Conservation (phyloP, 2,888 invertebrate species). For the Drosophila testacea region DNA sequence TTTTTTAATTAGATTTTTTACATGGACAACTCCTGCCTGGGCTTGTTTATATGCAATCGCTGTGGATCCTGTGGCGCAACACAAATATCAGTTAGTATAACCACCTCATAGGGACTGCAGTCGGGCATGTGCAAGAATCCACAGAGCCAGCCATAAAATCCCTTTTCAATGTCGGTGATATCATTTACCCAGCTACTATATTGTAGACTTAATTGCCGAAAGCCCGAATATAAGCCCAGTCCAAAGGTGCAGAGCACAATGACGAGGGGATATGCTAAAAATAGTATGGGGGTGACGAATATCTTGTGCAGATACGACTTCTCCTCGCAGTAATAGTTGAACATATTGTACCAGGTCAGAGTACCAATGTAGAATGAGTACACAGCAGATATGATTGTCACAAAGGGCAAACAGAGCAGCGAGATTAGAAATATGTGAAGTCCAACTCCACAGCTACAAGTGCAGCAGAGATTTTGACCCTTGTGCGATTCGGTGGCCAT, state of each 20-base stretch:
- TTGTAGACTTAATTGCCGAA: conserved; percentile 89
- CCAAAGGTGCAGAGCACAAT: conserved; percentile 89
- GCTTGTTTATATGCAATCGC: conserved; percentile 83
- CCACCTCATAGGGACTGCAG: conserved; percentile 90
- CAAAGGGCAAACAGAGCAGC: conserved; percentile 89
- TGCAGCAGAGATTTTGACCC: conserved; percentile 86
- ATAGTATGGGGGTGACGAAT: conserved; percentile 88
- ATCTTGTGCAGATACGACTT: conserved; percentile 88
- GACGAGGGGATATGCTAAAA: conserved; percentile 89
- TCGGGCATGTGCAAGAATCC: conserved; percentile 88
- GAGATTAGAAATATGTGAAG: conserved; percentile 89
- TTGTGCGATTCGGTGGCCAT: conserved; percentile 87
- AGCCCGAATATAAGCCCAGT: conserved; percentile 89
- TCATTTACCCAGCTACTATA: conserved; percentile 90
- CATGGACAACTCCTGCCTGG: conserved; percentile 85
- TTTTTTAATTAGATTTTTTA: conserved; percentile 55
- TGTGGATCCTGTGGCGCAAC: conserved; percentile 76
- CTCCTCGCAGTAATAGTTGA: conserved; percentile 89
- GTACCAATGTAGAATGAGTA: conserved; percentile 92
- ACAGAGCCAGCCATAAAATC: conserved; percentile 92
- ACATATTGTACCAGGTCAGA: conserved; percentile 91
- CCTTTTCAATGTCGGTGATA: conserved; percentile 91
- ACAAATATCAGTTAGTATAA: conserved; percentile 87
- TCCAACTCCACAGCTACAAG: conserved; percentile 87
- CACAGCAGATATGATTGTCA: conserved; percentile 87